Evolutionary conservation across 2,113 vertebrate species (phyloP).

Genomic region (Eonycteris spelaea): DNA sequence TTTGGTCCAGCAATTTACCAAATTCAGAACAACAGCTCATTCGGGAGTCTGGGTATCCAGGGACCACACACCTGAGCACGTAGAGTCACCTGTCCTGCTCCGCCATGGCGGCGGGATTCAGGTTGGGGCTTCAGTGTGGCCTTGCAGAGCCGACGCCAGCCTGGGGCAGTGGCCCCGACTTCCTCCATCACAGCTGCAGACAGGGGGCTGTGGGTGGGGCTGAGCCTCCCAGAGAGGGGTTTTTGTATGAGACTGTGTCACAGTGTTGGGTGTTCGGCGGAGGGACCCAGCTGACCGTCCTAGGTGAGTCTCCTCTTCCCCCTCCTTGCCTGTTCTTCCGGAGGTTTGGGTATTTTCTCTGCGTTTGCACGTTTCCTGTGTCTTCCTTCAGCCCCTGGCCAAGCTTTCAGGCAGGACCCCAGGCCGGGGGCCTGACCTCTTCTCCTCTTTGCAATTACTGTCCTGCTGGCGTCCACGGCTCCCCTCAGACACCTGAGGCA

Average conservation of each 20-base stretch:
- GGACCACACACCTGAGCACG: too few species aligned
- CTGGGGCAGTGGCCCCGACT: background rate
- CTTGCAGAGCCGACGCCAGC: background rate
- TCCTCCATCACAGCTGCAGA: background rate
- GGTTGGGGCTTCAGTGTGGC: too few species aligned
- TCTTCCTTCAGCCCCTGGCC: too few species aligned
- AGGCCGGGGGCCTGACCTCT: rapidly evolving
- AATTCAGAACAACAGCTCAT: too few species aligned
- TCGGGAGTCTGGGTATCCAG: too few species aligned
- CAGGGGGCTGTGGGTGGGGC: rapidly evolving
- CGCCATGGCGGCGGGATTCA: too few species aligned
- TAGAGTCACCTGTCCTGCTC: too few species aligned
- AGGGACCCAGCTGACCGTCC: slow-evolving; percentile 23
- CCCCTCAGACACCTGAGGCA: background rate
- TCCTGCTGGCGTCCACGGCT: background rate
- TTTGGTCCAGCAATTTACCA: rapidly evolving
- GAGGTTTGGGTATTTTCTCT: rapidly evolving
- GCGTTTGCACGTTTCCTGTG: background rate
- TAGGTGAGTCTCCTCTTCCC: slow-evolving; percentile 67
- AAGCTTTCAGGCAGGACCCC: background rate
- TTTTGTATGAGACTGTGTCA: slow-evolving; percentile 63
- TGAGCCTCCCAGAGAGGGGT: background rate
- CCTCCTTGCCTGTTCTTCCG: background rate
- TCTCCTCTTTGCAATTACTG: too few species aligned
- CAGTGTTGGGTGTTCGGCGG: background rate